Conservation (phyloP, 2,113 vertebrate species). For the Leptobrachium ailaonicum region DNA sequence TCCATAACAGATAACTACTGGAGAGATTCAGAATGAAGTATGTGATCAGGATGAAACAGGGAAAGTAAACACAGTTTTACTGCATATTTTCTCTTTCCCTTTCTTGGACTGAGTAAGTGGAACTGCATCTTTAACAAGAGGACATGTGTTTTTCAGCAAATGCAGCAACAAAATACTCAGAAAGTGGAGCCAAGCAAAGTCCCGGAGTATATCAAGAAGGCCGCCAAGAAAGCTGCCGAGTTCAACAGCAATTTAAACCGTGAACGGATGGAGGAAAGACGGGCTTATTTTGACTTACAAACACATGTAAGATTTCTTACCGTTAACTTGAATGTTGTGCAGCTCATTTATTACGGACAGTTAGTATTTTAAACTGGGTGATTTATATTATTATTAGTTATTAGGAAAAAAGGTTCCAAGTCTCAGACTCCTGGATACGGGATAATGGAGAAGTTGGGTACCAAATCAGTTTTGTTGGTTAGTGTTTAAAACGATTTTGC, state of each 20-base stretch:
- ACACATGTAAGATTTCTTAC: slow-evolving; percentile 80
- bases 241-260: slow-evolving; percentile 97
- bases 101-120: not conserved
- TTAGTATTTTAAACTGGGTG: too few species aligned
- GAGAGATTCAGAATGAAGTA: slow-evolving; percentile 46
- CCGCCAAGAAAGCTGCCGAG: slow-evolving; percentile 94
- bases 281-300: slow-evolving; percentile 97
- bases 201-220: slow-evolving; percentile 97
- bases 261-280: slow-evolving; percentile 95
- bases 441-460: too few species aligned
- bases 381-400: too few species aligned
- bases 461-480: too few species aligned
- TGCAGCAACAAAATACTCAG: slow-evolving; percentile 95
- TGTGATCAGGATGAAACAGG: slow-evolving; percentile 47
- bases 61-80: slow-evolving; percentile 44
- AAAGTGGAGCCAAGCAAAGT: slow-evolving; percentile 98
- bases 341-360: too few species aligned
- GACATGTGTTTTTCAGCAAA: slow-evolving; percentile 77
- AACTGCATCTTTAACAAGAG: not conserved
- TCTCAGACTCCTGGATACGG: too few species aligned
- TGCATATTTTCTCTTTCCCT: not conserved
- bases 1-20: slow-evolving; percentile 48
- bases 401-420: too few species aligned
- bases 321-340: too few species aligned
- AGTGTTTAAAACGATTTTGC: too few species aligned